Percentiles rank a stretch among this genome's conserved stretches.
Evolutionary conservation across 2,797 vertebrate genomes (phyloP).

Genomic region (Spizella passerina): DNA sequence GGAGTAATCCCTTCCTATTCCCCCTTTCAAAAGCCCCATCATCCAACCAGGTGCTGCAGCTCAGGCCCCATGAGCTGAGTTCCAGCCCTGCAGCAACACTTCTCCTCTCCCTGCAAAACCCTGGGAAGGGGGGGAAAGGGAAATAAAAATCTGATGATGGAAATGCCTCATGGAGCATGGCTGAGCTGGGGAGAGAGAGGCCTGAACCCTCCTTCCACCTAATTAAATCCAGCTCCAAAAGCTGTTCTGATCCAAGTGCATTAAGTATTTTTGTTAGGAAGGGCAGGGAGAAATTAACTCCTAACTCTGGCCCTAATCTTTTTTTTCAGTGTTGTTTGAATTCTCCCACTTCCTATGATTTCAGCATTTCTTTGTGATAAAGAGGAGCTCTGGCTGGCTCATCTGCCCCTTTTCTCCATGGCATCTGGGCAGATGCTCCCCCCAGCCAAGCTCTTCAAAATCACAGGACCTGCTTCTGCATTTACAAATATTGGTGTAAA

Average conservation of each 20-base stretch:
- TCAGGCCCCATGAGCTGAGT: accelerated
- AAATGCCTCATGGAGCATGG: accelerated
- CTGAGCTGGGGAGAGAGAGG: background rate
- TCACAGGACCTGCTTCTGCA: background rate
- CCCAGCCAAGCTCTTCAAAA: background rate
- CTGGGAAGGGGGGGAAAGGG: background rate
- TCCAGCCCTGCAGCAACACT: background rate
- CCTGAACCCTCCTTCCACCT: background rate
- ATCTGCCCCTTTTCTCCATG: background rate
- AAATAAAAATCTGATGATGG: background rate
- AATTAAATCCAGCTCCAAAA: background rate
- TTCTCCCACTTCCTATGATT: background rate
- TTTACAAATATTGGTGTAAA: background rate
- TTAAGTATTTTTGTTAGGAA: background rate
- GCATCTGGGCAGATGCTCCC: background rate
- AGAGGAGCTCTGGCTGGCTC: background rate
- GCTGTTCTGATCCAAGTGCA: background rate
- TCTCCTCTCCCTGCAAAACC: background rate
- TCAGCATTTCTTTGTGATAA: background rate
- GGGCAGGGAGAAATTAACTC: background rate
- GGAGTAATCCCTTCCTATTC: background rate
- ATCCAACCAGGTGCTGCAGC: background rate
- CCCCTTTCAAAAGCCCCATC: background rate
- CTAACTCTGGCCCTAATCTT: background rate
- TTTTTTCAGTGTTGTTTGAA: background rate